A percentile compares a stretch with the other conserved stretches of the same genome.
phyloP scores from a whole-genome alignment of 2,113 vertebrate genomes.

The Megaceryle maxima region DNA sequence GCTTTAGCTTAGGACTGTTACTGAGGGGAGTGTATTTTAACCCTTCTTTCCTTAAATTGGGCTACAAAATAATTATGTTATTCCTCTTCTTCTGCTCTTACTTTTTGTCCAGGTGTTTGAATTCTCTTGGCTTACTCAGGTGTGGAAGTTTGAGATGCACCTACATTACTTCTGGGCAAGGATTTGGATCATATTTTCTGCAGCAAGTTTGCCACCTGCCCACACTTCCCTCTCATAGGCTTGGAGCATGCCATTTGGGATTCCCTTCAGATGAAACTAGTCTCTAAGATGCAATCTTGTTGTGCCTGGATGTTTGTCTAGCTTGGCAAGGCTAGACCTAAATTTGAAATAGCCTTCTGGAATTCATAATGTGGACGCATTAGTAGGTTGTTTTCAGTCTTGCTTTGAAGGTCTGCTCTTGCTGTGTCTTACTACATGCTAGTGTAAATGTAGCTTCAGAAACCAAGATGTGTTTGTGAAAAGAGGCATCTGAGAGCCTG shows the following conservation, averaged over 20 bases:
- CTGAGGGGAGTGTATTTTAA: background rate
- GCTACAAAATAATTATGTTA: background rate
- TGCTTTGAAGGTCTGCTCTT: background rate
- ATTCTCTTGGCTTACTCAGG: background rate
- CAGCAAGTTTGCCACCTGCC: background rate
- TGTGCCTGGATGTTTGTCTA: background rate
- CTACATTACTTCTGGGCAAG: background rate
- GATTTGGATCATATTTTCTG: fast-evolving
- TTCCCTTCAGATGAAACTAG: background rate
- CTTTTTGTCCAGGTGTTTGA: background rate
- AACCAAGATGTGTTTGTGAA: background rate
- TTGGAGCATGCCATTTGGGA: background rate
- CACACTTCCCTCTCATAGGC: background rate
- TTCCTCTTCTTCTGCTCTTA: background rate
- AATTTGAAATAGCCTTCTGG: background rate
- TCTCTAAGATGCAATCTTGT: background rate
- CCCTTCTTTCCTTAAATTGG: background rate
- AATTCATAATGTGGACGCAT: background rate
- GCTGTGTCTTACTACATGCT: background rate
- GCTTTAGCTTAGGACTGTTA: background rate
- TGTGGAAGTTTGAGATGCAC: background rate
- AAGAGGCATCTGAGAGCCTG: background rate
- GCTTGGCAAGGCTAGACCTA: background rate
- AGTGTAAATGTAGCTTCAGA: background rate
- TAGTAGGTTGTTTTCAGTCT: background rate